phyloP scores from a whole-genome alignment of 1,140 invertebrate species.

The Pogonomyrmex barbatus region DNA sequence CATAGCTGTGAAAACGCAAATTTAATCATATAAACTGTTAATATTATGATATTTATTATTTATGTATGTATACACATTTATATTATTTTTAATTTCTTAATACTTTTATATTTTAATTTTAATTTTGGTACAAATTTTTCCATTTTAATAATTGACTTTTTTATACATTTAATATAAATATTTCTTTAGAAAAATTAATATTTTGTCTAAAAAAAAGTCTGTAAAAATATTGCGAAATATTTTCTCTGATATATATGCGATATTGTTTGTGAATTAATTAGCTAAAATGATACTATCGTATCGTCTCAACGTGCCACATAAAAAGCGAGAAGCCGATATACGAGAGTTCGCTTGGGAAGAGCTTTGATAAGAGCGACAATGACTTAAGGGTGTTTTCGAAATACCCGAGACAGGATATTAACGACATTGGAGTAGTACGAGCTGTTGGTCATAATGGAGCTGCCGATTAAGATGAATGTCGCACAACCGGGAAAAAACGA shows the following conservation, averaged over 20 bases:
- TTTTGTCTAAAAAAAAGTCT: neutral
- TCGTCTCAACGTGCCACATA: neutral
- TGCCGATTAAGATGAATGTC: constrained; percentile 42
- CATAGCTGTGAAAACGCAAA: neutral
- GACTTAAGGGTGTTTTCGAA: constrained; percentile 22
- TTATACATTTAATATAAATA: neutral
- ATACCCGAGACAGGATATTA: constrained; percentile 24
- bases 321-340: constrained; percentile 51
- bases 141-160: neutral
- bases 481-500: neutral
- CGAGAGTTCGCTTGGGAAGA: constrained; percentile 1
- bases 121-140: neutral
- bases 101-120: neutral
- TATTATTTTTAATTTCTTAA: neutral
- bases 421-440: neutral
- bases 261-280: neutral
- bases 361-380: constrained; percentile 28
- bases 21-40: neutral
- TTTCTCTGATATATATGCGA: neutral
- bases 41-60: neutral
- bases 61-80: neutral
- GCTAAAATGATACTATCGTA: neutral
- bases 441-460: constrained; percentile 40
- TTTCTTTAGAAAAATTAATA: neutral
- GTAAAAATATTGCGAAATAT: neutral